Evolutionary conservation across 2,113 vertebrate genomes (phyloP), one percentile per base, ranked within the genome.

Genomic region (Anguilla japonica): DNA sequence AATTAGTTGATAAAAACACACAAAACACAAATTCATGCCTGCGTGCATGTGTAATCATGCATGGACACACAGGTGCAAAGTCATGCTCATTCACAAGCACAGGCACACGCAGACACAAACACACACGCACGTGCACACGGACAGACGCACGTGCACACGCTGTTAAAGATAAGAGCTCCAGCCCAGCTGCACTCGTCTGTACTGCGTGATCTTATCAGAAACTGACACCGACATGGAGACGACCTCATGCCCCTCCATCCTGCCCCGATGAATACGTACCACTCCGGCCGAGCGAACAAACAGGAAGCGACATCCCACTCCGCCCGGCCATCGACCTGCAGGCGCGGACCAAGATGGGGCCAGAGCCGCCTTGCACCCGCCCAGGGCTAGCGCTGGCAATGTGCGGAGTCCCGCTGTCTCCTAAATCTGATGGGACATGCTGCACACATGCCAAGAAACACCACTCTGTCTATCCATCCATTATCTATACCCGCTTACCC

Each of bases 291-390:
- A 82, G 94, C 93, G 94, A 90, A 90, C 85, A 92, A 93, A 95
- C 91, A 91, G 87, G 91, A 93, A 50, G 91, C 95, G 95, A 94
- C 95, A 93, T 88, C 90, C 89, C 91, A 86, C 91, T 93, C 84
- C 90, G 89, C 85, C 85, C 88, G 91, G 88, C 87, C 87, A 26
- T 18, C 57, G 82, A 86, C 91, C 93, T 87, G 87, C 87, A 88
- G 90, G 93, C 92, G 90, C 84, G 89, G 67, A 39, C 81, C 84
- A 53, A 87, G 84, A 86, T 87, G 79, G 29, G 26, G 39, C 39
- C 67, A 40, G 82, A 26, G 67, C 79, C 46, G 34, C 26, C 6
- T 8, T 26, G 18, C 20, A 41, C 84, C 41, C 14, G n/a, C 71
- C 71, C 71, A 34, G 5, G 71, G 71, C 71, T 26, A 75, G 26